Evolutionary conservation across 2,888 invertebrate species (phyloP), one percentile per base, ranked within the genome.

Genomic region (Atherix ibis): DNA sequence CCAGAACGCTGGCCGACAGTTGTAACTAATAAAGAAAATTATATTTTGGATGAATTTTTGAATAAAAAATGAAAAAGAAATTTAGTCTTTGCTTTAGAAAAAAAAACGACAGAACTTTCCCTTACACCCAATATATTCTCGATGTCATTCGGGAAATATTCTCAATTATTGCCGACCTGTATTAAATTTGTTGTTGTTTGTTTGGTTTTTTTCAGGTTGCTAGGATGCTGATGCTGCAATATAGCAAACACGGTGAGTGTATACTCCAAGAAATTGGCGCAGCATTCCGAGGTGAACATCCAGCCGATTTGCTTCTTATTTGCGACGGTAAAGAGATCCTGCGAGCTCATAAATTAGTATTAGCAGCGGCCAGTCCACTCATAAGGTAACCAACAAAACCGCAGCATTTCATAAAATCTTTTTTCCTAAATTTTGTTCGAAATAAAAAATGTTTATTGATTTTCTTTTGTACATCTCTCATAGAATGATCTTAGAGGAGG

Each of bases 241-340:
- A 87, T 68, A 84, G 84, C 70, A 85, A 85, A 71, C 85, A 85
- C 71, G 83, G 82, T 70, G 83, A 83, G 67, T 84, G 84, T 66
- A 79, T 87, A 70, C 77, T 82, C 63, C 83, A 81, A 64, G 85
- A 85, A 69, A 81, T 85, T 59, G 79, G 80, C 56, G 80, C 82
- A 56, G 85, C 85, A 70, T 84, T 82, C 68, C 71, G 77, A 51
- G 83, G 82, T 47, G 82, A 84, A 60, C 76, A 81, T 63, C 83
- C 79, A 64, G 81, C 84, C 40, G 85, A 87, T 66, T 72, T 87
- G 64, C 76, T 79, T 54, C 74, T 87, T 55, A 75, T 84, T 45
- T 85, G 85, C 62, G 82, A 83, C 61, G 82, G 82, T 63, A 80
- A 81, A 47, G 79, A 77, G 48, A 74, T 77, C 46, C 68, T 85